Evolutionary conservation across 2,113 vertebrate genomes (phyloP).

Genomic region (Onychostruthus taczanowskii): DNA sequence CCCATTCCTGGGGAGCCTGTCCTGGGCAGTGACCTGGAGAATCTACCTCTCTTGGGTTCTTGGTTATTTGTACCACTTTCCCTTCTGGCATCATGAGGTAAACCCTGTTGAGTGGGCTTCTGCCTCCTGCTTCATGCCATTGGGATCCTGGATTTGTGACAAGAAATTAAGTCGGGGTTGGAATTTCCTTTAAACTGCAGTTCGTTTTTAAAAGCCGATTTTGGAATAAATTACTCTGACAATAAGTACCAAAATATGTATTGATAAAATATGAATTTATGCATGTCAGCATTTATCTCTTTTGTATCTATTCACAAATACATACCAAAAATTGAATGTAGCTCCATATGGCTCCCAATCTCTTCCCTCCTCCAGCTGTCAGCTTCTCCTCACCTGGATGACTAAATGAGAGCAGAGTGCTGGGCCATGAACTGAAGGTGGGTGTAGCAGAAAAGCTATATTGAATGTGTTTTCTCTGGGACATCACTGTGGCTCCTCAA

Average conservation of each 20-base stretch:
- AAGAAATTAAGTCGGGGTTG: neutral
- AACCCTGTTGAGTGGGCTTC: neutral
- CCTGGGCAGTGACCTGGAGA: neutral
- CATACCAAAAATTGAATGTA: neutral
- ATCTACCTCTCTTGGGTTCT: neutral
- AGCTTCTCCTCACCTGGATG: conserved; percentile 23
- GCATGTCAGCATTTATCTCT: conserved; percentile 6
- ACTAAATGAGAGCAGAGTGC: neutral
- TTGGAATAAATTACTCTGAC: neutral
- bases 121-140: neutral
- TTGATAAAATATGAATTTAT: conserved; percentile 29
- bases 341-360: conserved; percentile 18
- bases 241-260: conserved; percentile 29
- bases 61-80: neutral
- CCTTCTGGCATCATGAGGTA: neutral
- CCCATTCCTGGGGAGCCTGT: rapidly evolving
- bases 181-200: neutral
- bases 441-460: neutral
- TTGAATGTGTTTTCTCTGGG: neutral
- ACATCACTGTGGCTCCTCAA: neutral
- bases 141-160: neutral
- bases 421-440: neutral
- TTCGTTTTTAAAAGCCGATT: neutral
- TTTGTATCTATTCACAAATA: conserved; percentile 46
- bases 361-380: neutral